Percentiles rank a stretch among this genome's conserved stretches.
Evolutionary conservation across 2,888 invertebrate species (phyloP).

Genomic region (Mythimna albipuncta): DNA sequence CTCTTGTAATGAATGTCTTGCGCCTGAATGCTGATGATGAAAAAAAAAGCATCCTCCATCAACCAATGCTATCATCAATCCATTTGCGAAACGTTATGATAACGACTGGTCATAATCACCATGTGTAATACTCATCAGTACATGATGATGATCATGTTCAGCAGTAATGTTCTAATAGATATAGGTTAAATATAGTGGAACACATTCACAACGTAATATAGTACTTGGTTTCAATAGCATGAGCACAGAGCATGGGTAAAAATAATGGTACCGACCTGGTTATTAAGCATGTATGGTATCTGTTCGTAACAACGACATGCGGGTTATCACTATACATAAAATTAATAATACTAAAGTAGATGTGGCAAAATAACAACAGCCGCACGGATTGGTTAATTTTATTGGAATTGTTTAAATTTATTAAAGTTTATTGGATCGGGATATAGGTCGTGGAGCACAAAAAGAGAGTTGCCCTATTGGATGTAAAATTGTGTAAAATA

Average conservation of each 20-base stretch:
- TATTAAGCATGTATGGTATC: neutral
- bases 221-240: neutral
- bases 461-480: too few species aligned
- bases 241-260: neutral
- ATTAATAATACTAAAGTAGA: neutral
- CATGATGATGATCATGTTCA: constrained; percentile 11
- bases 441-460: too few species aligned
- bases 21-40: neutral
- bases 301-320: neutral
- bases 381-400: neutral
- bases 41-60: neutral
- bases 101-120: constrained; percentile 16
- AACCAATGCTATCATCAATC: constrained; percentile 7
- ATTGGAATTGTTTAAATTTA: too few species aligned
- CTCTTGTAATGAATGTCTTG: neutral
- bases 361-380: neutral
- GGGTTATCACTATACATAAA: constrained; percentile 21
- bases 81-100: constrained; percentile 27
- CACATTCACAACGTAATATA: neutral
- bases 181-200: neutral
- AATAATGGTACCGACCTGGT: neutral
- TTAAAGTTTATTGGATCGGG: too few species aligned
- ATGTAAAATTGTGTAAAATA: too few species aligned
- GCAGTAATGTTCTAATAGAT: neutral
- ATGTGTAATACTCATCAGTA: constrained; percentile 16